These are phyloP conservation scores for Bagarius yarrelli DNA, from an alignment of 2,113 vertebrate genomes.

Conservation along the genomic window DNA sequence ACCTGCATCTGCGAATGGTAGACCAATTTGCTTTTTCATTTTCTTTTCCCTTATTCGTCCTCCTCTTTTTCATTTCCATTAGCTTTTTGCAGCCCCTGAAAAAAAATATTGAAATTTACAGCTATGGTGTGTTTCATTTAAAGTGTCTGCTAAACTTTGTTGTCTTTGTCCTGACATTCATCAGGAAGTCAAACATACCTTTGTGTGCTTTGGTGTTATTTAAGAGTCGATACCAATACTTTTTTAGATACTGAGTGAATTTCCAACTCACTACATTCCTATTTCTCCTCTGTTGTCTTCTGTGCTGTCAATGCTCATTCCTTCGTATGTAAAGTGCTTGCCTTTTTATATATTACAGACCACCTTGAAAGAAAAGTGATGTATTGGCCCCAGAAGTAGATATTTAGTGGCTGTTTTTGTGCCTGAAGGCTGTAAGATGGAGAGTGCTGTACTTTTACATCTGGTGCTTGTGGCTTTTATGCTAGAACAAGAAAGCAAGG, in stretches of 20 bases:
- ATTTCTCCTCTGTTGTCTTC: background rate
- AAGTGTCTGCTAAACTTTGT: slow-evolving; percentile 24
- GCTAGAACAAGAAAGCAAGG: slow-evolving; percentile 37
- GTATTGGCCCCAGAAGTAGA: slow-evolving; percentile 21
- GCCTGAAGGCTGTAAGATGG: slow-evolving; percentile 33
- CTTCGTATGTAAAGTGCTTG: slow-evolving; percentile 10
- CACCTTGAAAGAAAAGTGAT: slow-evolving; percentile 19
- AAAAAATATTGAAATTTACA: slow-evolving; percentile 35
- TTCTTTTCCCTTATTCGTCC: background rate
- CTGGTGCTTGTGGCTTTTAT: slow-evolving; percentile 40
- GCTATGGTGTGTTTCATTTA: slow-evolving; percentile 23
- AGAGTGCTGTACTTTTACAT: slow-evolving; percentile 28
- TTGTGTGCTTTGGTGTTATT: slow-evolving; percentile 21
- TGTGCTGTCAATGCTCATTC: background rate
- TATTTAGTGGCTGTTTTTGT: slow-evolving; percentile 35
- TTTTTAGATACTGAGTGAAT: slow-evolving; percentile 6
- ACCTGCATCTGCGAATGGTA: slow-evolving; percentile 12
- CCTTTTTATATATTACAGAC: background rate
- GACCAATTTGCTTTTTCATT: slow-evolving; percentile 16
- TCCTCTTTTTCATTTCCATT: slow-evolving; percentile 16
- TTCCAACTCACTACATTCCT: background rate
- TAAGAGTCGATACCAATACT: background rate
- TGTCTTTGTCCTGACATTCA: slow-evolving; percentile 33
- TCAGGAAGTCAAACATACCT: slow-evolving; percentile 26
- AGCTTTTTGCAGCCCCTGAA: slow-evolving; percentile 16